A percentile compares a stretch with the other conserved stretches of the same genome.
These are phyloP conservation scores for Pygoscelis adeliae DNA, from an alignment of 2,113 vertebrate genomes.

Conservation along the genomic window DNA sequence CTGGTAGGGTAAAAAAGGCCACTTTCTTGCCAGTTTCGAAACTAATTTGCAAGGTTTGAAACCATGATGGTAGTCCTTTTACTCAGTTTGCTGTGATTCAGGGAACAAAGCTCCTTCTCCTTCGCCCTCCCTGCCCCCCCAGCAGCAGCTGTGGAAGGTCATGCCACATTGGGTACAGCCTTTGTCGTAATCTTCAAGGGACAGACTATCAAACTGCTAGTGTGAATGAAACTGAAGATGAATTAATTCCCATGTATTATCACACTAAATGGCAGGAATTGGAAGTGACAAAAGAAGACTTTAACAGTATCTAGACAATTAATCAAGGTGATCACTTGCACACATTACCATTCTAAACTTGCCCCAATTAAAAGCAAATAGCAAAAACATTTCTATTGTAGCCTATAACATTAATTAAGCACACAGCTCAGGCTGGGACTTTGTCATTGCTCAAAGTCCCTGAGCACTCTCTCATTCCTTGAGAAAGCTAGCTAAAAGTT, in stretches of 20 bases:
- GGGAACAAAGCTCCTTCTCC: not conserved
- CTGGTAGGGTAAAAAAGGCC: not conserved
- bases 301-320: not conserved
- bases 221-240: not conserved
- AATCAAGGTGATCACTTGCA: not conserved
- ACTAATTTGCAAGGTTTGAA: not conserved
- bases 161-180: not conserved
- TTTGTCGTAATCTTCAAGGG: not conserved
- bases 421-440: not conserved
- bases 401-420: not conserved
- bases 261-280: not conserved
- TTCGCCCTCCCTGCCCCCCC: rapidly evolving
- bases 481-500: not conserved
- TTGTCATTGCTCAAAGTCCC: not conserved
- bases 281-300: not conserved
- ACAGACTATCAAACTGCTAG: not conserved
- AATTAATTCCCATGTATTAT: not conserved
- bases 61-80: not conserved
- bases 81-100: not conserved
- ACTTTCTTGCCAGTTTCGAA: not conserved
- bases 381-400: not conserved
- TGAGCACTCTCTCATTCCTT: not conserved
- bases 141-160: not conserved
- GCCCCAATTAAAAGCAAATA: not conserved
- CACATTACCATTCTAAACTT: not conserved